Conservation (phyloP, 2,888 invertebrate species). For the Drymonia ruficornis region DNA sequence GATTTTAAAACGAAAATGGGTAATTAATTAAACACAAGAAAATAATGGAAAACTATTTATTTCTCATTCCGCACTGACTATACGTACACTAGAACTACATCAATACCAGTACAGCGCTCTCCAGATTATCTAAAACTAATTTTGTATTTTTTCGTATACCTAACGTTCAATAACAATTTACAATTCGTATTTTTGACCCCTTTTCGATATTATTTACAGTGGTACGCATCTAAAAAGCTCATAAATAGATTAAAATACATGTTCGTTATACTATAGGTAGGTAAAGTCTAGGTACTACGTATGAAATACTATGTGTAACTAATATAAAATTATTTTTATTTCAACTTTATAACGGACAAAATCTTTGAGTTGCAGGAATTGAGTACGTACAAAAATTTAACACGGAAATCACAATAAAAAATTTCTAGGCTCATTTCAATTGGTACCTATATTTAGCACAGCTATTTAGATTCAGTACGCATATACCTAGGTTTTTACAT, state of each 20-base stretch:
- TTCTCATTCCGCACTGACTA: conserved; percentile 56
- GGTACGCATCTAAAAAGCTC: conserved; percentile 7
- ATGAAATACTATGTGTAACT: not conserved
- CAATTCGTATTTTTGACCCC: conserved; percentile 29
- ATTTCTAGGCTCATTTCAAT: too few relatives aligned
- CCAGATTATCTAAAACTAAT: conserved; percentile 39
- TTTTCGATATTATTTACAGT: conserved; percentile 27
- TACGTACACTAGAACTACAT: conserved; percentile 47
- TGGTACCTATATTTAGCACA: too few relatives aligned
- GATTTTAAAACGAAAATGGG: too few relatives aligned
- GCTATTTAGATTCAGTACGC: too few relatives aligned
- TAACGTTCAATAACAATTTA: conserved; percentile 36
- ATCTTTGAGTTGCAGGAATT: too few relatives aligned
- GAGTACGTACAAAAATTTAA: too few relatives aligned
- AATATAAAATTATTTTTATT: not conserved
- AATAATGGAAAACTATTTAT: conserved; percentile 69
- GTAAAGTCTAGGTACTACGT: not conserved
- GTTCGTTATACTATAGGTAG: not conserved
- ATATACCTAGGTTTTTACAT: too few relatives aligned
- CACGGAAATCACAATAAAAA: too few relatives aligned
- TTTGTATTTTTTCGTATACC: conserved; percentile 18
- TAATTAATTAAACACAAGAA: conserved; percentile 14
- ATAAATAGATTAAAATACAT: conserved; percentile 1
- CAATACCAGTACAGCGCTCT: conserved; percentile 36
- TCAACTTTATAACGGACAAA: too few relatives aligned